Percentiles rank a stretch among this genome's conserved stretches.
phyloP scores from a whole-genome alignment of 1,140 invertebrate genomes.

The Formica exsecta region DNA sequence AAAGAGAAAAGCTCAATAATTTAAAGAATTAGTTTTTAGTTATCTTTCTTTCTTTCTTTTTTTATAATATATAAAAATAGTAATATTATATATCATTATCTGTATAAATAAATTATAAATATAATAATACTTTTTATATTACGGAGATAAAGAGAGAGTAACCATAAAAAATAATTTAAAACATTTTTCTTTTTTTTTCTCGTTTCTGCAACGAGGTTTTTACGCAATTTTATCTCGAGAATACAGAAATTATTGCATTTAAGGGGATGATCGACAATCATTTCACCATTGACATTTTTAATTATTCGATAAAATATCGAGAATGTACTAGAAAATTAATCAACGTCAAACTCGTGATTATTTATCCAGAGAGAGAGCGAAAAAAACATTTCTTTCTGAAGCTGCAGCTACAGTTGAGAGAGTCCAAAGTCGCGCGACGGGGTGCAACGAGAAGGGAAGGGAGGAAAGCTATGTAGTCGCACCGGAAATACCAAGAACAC shows the following conservation, averaged over 20 bases:
- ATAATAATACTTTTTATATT: background rate
- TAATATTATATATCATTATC: background rate
- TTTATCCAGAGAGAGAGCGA: background rate
- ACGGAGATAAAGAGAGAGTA: background rate
- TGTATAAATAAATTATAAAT: background rate
- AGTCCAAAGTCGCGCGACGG: background rate
- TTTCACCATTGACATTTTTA: background rate
- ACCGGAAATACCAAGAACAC: slow-evolving; percentile 71
- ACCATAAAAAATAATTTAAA: background rate
- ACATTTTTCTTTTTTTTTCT: background rate
- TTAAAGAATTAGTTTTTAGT: background rate
- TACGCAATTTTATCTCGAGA: background rate
- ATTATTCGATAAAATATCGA: background rate
- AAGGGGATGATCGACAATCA: background rate
- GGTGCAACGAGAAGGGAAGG: background rate
- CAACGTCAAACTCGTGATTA: background rate
- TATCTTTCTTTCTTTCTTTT: background rate
- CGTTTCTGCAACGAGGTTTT: background rate
- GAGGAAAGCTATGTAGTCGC: slow-evolving; percentile 43
- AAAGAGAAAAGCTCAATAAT: background rate
- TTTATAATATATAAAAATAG: background rate
- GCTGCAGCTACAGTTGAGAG: background rate
- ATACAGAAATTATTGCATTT: slow-evolving; percentile 2
- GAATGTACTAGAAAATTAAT: background rate
- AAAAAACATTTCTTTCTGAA: background rate